Evolutionary conservation across 30 jellyfish, hydroid and myxozoan genomes (phyloP), one percentile per base, ranked within the genome.

Genomic region (Aurelia aurita): DNA sequence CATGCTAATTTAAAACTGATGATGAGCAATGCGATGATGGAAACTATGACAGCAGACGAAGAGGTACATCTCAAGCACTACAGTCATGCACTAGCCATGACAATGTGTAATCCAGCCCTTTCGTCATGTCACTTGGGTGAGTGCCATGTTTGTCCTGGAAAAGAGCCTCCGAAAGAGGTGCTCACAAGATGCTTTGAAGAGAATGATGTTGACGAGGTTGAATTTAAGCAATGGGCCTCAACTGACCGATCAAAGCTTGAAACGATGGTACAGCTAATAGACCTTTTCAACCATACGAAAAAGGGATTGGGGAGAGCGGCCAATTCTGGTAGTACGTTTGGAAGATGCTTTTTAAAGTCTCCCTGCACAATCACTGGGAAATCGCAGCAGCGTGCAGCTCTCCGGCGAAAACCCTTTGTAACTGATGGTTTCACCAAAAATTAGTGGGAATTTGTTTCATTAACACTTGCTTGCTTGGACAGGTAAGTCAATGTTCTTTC

Each of bases 1-100:
- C 94, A 77, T 54, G 43, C 79, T 29, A 88, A 80, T 55, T 84
- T 79, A 18, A 88, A 79, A 49, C 88, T 88, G n/a, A 79, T 88
- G 93, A 59, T 79, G 84, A 46, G 22, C 60, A 32, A 58, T 2
- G 47, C 58, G 29, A 16, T 11, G 55, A 69, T 84, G 88, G 88
- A 27, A 39, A 11, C 23, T 0, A 20, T 53, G 45, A 51, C 58
- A 20, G 91, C 54, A 22, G 29, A 85, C 0, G 90, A 58, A 26
- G 91, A 39, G 8, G 66, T 62, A 21, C 74, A 85, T 25, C 3
- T 72, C 27, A 46, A 8, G 11, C 74, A 73, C 28, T 47, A 66
- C 45, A 34, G 77, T 5, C 80, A 78, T 87, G 91, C 74, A 2
- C 46, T 76, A 1, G 79, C 91, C 5, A 49, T 2, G 35, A 61